Percentiles rank a stretch among this genome's conserved stretches.
These are phyloP conservation scores for Drosophila lacteicornis DNA, from an alignment of 1,140 invertebrate genomes.

Conservation along the genomic window DNA sequence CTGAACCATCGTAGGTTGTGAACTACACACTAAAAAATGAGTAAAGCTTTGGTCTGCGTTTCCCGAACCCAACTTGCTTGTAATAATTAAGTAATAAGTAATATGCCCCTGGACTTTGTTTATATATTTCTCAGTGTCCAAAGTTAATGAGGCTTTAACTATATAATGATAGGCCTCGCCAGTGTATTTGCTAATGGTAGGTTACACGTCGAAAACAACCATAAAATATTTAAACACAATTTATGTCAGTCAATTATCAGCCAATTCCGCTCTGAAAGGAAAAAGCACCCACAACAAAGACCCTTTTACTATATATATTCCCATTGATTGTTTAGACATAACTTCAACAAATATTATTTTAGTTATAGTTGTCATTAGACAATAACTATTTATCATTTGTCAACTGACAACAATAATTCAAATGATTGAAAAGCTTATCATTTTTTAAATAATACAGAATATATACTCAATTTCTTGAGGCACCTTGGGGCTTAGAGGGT, in stretches of 20 bases:
- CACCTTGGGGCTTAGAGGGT: no score
- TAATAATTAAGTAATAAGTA: neutral
- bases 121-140: neutral
- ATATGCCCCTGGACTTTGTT: neutral
- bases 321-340: no score
- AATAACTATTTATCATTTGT: no score
- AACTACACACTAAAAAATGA: neutral
- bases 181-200: neutral
- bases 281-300: neutral
- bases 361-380: no score
- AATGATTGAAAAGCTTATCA: no score
- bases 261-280: neutral
- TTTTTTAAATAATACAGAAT: no score
- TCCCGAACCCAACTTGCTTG: neutral
- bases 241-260: constrained; percentile 10
- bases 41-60: no score
- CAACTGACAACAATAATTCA: no score
- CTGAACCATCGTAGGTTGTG: neutral
- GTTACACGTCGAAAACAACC: neutral
- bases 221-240: neutral
- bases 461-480: no score
- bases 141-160: neutral
- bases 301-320: neutral
- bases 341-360: neutral
- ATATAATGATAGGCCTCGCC: neutral